Evolutionary conservation across 2,888 invertebrate genomes (phyloP).

Genomic region (Diaprepes abbreviatus): DNA sequence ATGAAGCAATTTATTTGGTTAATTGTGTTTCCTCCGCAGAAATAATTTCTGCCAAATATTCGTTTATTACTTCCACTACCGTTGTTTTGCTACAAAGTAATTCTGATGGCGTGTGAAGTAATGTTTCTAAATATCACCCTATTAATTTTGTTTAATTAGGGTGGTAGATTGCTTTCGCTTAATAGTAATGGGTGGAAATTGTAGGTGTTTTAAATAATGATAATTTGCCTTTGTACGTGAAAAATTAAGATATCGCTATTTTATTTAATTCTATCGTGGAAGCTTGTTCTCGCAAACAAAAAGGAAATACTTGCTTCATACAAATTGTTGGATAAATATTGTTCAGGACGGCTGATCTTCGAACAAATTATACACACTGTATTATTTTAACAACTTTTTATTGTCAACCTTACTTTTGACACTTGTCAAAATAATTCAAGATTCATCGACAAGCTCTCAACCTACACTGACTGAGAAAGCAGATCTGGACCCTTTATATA

Average conservation of each 20-base stretch:
- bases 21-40: not conserved
- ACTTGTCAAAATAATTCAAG: too few species aligned
- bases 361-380: too few species aligned
- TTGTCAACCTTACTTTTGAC: too few species aligned
- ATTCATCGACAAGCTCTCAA: too few species aligned
- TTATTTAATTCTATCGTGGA: not conserved
- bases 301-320: too few species aligned
- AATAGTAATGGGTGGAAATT: not conserved
- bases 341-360: too few species aligned
- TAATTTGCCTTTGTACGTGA: not conserved
- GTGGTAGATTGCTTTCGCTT: slow-evolving; percentile 4
- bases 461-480: too few species aligned
- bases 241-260: not conserved
- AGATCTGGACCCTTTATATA: too few species aligned
- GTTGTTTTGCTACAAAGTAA: not conserved
- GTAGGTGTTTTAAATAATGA: not conserved
- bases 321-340: too few species aligned
- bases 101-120: not conserved
- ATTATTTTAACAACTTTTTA: too few species aligned
- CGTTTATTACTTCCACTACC: not conserved
- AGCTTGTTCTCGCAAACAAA: too few species aligned
- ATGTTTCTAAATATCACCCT: slow-evolving; percentile 6
- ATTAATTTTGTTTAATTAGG: slow-evolving; percentile 7
- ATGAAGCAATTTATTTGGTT: not conserved
- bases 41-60: slow-evolving; percentile 9